phyloP scores from a whole-genome alignment of 1,140 invertebrate genomes.

The Papilio polyxenes region DNA sequence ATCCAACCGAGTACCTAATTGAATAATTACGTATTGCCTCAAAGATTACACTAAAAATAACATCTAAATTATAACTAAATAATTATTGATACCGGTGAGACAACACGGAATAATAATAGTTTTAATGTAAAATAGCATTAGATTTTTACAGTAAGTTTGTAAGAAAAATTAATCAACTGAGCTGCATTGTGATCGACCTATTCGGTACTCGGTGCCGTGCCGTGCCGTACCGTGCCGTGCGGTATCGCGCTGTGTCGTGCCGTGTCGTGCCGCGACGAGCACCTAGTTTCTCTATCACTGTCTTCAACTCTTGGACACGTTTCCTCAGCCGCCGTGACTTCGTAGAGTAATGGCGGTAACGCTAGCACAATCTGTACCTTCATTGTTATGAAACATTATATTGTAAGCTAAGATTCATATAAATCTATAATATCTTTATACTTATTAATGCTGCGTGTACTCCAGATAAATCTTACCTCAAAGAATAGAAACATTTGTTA shows the following conservation, averaged over 20 bases:
- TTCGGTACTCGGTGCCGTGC: conserved; percentile 42
- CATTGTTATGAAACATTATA: conserved; percentile 34
- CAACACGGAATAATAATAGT: conserved; percentile 57
- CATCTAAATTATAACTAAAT: not conserved
- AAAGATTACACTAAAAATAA: not conserved
- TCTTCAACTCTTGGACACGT: conserved; percentile 50
- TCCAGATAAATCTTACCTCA: conserved; percentile 31
- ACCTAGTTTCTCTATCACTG: conserved; percentile 53
- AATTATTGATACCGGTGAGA: conserved; percentile 36
- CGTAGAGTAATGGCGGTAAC: conserved; percentile 44
- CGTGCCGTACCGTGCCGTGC: not conserved
- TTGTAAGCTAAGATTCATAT: conserved; percentile 34
- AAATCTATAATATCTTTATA: not conserved
- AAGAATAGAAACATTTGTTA: conserved; percentile 1
- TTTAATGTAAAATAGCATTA: conserved; percentile 73
- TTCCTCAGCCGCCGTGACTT: conserved; percentile 55
- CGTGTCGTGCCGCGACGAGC: conserved; percentile 40
- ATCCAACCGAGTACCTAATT: not conserved
- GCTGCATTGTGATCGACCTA: conserved; percentile 75
- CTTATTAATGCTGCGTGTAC: not conserved
- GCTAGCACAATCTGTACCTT: conserved; percentile 39
- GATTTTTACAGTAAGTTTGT: conserved; percentile 77
- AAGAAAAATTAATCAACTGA: conserved; percentile 73
- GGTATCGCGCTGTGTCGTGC: not conserved
- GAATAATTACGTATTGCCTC: not conserved